Evolutionary conservation across 2,888 invertebrate genomes (phyloP).

Genomic region (Acrocyrtus sp.): DNA sequence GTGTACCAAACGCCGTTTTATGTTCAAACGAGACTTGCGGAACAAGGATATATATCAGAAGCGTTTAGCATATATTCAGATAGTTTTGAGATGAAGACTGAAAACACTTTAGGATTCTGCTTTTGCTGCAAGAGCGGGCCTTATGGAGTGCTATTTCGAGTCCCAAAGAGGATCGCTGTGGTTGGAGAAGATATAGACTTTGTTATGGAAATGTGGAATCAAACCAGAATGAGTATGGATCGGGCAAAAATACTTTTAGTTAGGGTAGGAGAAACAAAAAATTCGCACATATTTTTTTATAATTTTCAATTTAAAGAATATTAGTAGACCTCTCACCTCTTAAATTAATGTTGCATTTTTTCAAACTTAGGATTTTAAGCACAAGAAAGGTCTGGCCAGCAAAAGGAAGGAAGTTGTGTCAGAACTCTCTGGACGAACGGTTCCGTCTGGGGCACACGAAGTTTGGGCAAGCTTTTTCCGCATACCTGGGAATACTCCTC

Average conservation of each 20-base stretch:
- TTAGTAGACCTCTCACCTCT: not conserved
- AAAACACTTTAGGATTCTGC: constrained; percentile 24
- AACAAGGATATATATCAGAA: not conserved
- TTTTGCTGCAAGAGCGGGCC: constrained; percentile 39
- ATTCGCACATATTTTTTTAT: not conserved
- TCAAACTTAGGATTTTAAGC: constrained; percentile 47
- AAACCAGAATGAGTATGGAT: constrained; percentile 24
- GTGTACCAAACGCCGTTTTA: constrained; percentile 55
- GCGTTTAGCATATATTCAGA: constrained; percentile 4
- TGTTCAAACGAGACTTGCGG: constrained; percentile 18
- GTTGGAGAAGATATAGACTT: constrained; percentile 40
- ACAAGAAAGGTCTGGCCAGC: constrained; percentile 34
- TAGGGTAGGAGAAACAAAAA: constrained; percentile 19
- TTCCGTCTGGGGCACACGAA: constrained; percentile 25
- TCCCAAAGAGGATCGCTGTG: constrained; percentile 24
- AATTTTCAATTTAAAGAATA: not conserved
- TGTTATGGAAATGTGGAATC: constrained; percentile 39
- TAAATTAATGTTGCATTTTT: not conserved
- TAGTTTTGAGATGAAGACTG: constrained; percentile 16
- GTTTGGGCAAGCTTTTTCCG: constrained; percentile 38
- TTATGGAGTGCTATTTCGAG: constrained; percentile 31
- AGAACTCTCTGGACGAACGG: constrained; percentile 26
- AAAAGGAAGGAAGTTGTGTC: constrained; percentile 40
- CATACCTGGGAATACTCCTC: constrained; percentile 41
- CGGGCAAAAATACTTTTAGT: constrained; percentile 34